Conservation (phyloP, 2,797 vertebrate genomes). For the Oophaga sylvatica region DNA sequence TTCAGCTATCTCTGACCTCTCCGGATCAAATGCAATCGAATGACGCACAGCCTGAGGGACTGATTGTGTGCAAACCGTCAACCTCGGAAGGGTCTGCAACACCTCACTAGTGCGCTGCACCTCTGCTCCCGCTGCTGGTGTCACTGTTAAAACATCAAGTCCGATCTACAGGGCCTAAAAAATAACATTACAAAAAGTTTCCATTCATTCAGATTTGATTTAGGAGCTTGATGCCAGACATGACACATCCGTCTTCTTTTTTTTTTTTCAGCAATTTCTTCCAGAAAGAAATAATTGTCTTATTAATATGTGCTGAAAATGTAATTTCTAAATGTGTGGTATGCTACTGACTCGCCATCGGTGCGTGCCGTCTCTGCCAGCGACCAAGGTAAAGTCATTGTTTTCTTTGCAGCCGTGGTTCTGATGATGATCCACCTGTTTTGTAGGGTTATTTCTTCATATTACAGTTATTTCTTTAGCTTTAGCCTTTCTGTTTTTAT, state of each 20-base stretch:
- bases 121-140: not conserved
- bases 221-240: slow-evolving; percentile 14
- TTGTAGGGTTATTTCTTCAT: not conserved
- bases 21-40: not conserved
- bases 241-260: slow-evolving; percentile 26
- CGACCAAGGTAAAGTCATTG: slow-evolving; percentile 28
- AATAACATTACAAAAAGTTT: slow-evolving; percentile 42
- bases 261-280: slow-evolving; percentile 9
- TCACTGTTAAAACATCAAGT: slow-evolving; percentile 34
- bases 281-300: slow-evolving; percentile 47
- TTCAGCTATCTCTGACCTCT: slow-evolving; percentile 27
- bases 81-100: slow-evolving; percentile 25
- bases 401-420: not conserved
- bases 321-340: slow-evolving; percentile 34
- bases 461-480: slow-evolving; percentile 10
- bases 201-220: slow-evolving; percentile 43
- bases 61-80: not conserved
- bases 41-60: slow-evolving; percentile 30
- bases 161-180: slow-evolving; percentile 30
- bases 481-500: slow-evolving; percentile 23
- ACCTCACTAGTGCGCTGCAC: not conserved
- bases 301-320: slow-evolving; percentile 37
- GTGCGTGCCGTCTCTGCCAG: slow-evolving; percentile 14
- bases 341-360: slow-evolving; percentile 40
- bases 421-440: not conserved